Conservation (phyloP, 1,140 invertebrate species). For the Sycophaga agraensis region DNA sequence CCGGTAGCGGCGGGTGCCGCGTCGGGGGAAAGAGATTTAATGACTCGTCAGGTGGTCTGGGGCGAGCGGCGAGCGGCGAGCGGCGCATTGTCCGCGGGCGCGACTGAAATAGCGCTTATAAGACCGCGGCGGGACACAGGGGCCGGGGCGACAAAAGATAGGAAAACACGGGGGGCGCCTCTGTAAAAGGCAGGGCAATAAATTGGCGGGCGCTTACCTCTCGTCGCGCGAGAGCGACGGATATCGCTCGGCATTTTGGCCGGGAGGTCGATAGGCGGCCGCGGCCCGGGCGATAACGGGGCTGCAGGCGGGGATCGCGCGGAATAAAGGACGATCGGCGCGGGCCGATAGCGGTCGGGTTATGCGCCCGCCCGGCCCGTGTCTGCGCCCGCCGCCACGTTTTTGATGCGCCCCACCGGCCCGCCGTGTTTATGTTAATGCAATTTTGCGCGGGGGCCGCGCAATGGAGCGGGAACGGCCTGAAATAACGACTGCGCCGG, state of each 20-base stretch:
- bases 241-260: background rate
- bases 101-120: too few relatives aligned
- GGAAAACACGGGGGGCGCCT: background rate
- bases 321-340: constrained; percentile 34
- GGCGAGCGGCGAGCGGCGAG: too few relatives aligned
- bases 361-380: background rate
- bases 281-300: constrained; percentile 8
- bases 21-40: too few relatives aligned
- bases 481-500: constrained; percentile 47
- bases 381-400: background rate
- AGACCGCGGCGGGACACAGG: too few relatives aligned
- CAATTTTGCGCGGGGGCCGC: constrained; percentile 40
- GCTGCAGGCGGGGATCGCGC: background rate
- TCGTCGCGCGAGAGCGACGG: background rate
- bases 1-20: too few relatives aligned
- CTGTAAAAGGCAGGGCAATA: too few relatives aligned
- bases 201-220: too few relatives aligned
- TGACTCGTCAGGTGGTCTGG: too few relatives aligned
- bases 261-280: background rate
- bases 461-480: constrained; percentile 20
- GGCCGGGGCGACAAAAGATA: background rate
- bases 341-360: constrained; percentile 23
- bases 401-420: constrained; percentile 38
- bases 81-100: too few relatives aligned
- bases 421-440: constrained; percentile 50